These are phyloP conservation scores for Pterocles burchelli DNA, from an alignment of 2,113 vertebrate species.

Conservation along the genomic window DNA sequence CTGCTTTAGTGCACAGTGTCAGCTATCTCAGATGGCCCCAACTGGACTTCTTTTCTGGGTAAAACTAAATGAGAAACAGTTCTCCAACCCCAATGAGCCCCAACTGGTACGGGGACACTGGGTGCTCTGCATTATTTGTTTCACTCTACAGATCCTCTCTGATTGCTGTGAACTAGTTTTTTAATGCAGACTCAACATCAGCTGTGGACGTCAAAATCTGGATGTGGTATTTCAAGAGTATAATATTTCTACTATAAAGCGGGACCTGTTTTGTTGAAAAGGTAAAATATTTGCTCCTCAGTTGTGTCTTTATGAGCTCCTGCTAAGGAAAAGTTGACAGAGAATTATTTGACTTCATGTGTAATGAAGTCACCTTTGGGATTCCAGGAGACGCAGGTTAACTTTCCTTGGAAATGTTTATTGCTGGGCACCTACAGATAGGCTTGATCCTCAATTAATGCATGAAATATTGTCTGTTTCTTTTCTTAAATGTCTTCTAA, in stretches of 20 bases:
- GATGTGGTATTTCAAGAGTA: slow-evolving; percentile 48
- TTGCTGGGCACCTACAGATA: slow-evolving; percentile 62
- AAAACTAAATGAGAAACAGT: neutral
- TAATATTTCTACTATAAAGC: neutral
- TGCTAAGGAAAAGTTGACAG: slow-evolving; percentile 22
- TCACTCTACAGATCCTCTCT: neutral
- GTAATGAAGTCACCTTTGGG: slow-evolving; percentile 80
- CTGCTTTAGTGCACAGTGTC: neutral
- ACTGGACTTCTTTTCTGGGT: neutral
- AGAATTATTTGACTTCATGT: slow-evolving; percentile 60
- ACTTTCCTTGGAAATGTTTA: slow-evolving; percentile 79
- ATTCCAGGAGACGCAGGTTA: slow-evolving; percentile 71
- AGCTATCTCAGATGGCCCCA: neutral
- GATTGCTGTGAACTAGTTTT: slow-evolving; percentile 23
- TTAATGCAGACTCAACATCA: slow-evolving; percentile 42
- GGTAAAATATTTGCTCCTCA: neutral
- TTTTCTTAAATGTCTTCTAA: slow-evolving; percentile 77
- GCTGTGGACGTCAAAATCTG: slow-evolving; percentile 12
- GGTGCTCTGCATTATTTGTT: neutral
- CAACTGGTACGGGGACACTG: neutral
- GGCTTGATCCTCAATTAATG: slow-evolving; percentile 77
- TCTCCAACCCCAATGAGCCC: neutral
- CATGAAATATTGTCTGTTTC: slow-evolving; percentile 79
- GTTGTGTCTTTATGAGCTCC: slow-evolving; percentile 19
- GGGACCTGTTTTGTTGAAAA: neutral